Conservation (phyloP, 2,113 vertebrate genomes). For the Dinomys branickii region DNA sequence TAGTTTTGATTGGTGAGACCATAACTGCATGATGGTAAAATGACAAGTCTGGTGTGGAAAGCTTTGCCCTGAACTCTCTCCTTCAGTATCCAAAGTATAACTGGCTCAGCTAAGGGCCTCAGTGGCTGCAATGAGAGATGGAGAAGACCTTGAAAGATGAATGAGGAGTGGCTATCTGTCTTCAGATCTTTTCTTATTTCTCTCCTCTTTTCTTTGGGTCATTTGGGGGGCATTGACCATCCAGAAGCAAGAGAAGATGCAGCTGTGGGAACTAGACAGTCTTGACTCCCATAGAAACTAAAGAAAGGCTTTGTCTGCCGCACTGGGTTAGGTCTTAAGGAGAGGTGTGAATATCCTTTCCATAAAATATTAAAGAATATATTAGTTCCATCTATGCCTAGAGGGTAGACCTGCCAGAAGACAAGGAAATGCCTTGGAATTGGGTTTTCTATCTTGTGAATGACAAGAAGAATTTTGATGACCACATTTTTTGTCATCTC, state of each 20-base stretch:
- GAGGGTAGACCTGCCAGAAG: not conserved
- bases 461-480: not conserved
- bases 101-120: not conserved
- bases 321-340: not conserved
- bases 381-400: not conserved
- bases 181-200: rapidly evolving
- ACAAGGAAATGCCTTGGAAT: not conserved
- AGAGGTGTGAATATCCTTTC: not conserved
- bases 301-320: not conserved
- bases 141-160: not conserved
- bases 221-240: not conserved
- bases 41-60: not conserved
- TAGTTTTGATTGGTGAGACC: conserved; percentile 43
- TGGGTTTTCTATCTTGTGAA: not conserved
- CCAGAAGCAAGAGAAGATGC: not conserved
- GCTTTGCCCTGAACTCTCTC: not conserved
- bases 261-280: not conserved
- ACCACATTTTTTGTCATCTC: not conserved
- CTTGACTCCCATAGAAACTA: not conserved
- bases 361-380: not conserved
- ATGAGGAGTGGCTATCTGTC: not conserved
- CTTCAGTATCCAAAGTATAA: not conserved
- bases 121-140: not conserved
- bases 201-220: not conserved
- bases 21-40: not conserved